Evolutionary conservation across 2,113 vertebrate species (phyloP).

Genomic region (Tauraco erythrolophus): DNA sequence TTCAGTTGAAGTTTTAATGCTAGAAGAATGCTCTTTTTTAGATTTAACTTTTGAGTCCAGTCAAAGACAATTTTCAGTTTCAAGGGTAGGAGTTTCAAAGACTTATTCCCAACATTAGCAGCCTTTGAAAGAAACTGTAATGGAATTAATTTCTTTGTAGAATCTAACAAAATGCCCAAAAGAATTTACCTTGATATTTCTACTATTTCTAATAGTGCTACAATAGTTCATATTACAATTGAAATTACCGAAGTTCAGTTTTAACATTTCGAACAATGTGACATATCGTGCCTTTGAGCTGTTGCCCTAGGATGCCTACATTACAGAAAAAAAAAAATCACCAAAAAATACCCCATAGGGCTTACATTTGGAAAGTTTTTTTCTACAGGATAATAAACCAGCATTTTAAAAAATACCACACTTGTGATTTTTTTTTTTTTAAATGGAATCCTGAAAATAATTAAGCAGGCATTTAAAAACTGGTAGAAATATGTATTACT

Average conservation of each 20-base stretch:
- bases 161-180: background rate
- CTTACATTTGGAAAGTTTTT: background rate
- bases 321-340: background rate
- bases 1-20: background rate
- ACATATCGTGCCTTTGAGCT: background rate
- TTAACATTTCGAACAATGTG: background rate
- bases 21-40: background rate
- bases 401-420: background rate
- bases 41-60: background rate
- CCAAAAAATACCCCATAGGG: rapidly evolving
- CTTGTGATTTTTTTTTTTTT: background rate
- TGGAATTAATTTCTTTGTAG: background rate
- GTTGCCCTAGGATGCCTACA: background rate
- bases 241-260: background rate
- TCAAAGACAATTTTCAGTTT: background rate
- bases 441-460: background rate
- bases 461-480: background rate
- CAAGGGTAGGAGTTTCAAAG: background rate
- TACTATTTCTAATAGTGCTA: background rate
- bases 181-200: background rate
- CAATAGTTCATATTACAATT: background rate
- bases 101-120: background rate
- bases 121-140: background rate
- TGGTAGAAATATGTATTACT: background rate
- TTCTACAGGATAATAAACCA: background rate